phyloP scores from a whole-genome alignment of 2,797 vertebrate species.

The Halcyon leucocephala region DNA sequence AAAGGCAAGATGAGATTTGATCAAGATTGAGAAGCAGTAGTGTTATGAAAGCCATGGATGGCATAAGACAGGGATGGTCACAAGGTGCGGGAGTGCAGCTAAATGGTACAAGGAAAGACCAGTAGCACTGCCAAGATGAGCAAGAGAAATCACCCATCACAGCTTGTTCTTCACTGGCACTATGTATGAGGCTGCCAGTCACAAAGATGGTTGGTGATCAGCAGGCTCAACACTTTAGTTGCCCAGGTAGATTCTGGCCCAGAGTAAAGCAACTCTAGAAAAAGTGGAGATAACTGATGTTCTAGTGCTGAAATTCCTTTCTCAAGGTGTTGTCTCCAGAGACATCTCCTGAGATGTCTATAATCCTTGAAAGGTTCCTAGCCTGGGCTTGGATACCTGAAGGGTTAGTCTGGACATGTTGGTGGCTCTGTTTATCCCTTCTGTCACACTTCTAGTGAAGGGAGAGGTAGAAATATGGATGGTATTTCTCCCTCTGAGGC shows the following conservation, averaged over 20 bases:
- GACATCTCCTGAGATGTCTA: not conserved
- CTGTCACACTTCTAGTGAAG: not conserved
- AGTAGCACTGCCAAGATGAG: not conserved
- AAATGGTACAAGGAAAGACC: not conserved
- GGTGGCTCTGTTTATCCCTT: not conserved
- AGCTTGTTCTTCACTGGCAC: not conserved
- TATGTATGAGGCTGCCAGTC: accelerated
- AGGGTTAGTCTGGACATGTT: not conserved
- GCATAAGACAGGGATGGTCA: not conserved
- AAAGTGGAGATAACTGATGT: not conserved
- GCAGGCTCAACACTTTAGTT: not conserved
- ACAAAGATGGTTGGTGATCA: not conserved
- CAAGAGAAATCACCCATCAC: not conserved
- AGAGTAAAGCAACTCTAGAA: not conserved
- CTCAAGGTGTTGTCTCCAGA: not conserved
- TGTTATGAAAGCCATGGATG: not conserved
- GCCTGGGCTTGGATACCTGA: not conserved
- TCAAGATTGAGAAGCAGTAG: not conserved
- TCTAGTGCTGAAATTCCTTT: not conserved
- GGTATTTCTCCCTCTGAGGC: conserved; percentile 52
- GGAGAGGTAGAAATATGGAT: conserved; percentile 5
- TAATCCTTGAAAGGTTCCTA: not conserved
- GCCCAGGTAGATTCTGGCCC: not conserved
- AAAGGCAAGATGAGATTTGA: not conserved
- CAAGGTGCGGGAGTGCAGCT: not conserved